Evolutionary conservation across 2,888 invertebrate genomes (phyloP).

Genomic region (Endotricha flammealis): DNA sequence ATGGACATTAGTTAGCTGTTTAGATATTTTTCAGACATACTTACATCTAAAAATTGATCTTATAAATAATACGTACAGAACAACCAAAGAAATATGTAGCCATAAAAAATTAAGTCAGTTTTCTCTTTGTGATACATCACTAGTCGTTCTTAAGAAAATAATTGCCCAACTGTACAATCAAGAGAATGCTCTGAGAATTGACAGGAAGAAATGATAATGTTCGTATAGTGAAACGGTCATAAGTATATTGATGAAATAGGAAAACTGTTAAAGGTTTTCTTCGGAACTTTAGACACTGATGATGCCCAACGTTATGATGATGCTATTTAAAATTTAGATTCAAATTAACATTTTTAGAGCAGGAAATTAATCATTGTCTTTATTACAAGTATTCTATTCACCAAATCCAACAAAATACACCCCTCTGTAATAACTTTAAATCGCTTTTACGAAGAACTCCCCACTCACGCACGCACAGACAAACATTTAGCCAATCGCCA

Average conservation of each 20-base stretch:
- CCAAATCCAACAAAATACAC: no score
- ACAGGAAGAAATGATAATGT: conserved; percentile 10
- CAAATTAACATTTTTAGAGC: conserved; percentile 17
- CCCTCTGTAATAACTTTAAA: no score
- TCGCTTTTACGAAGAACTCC: no score
- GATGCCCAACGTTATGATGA: conserved; percentile 19
- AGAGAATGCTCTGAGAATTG: conserved; percentile 17
- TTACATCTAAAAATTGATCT: conserved; percentile 18
- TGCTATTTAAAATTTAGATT: conserved; percentile 18
- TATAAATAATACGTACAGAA: conserved; percentile 15
- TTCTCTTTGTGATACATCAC: conserved; percentile 14
- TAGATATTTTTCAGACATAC: conserved; percentile 17
- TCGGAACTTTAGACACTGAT: conserved; percentile 19
- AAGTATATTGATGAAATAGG: conserved; percentile 22
- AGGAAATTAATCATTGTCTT: conserved; percentile 17
- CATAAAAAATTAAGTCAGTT: conserved; percentile 14
- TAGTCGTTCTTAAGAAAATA: conserved; percentile 16
- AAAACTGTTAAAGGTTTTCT: conserved; percentile 20
- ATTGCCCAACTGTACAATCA: conserved; percentile 16
- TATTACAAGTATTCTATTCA: no score
- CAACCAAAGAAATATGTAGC: conserved; percentile 16
- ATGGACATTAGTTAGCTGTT: conserved; percentile 20
- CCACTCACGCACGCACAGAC: no score
- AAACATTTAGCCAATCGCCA: no score
- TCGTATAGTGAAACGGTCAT: conserved; percentile 17